A percentile compares a stretch with the other conserved stretches of the same genome.
Evolutionary conservation across 2,113 vertebrate genomes (phyloP).

Genomic region (Mustela lutreola): DNA sequence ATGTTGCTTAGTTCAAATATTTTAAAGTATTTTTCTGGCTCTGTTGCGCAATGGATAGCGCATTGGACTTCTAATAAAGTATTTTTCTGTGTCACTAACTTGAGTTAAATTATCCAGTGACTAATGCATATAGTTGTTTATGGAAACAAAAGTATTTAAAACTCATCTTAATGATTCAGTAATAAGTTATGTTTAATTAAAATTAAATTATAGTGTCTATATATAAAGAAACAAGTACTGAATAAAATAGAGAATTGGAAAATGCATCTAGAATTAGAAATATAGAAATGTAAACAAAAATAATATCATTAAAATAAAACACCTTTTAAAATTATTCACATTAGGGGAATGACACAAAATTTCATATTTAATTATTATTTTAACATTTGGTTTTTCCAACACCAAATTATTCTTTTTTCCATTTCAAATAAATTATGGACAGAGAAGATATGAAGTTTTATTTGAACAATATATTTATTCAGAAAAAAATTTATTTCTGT

Average conservation of each 20-base stretch:
- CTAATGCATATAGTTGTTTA: neutral
- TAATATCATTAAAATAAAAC: neutral
- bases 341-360: neutral
- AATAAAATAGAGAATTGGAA: neutral
- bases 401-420: neutral
- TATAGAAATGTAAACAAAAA: neutral
- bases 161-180: neutral
- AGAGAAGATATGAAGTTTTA: neutral
- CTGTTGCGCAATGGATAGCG: too few species aligned
- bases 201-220: neutral
- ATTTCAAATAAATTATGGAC: neutral
- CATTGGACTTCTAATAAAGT: too few species aligned
- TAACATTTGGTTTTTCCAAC: neutral
- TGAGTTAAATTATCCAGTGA: neutral
- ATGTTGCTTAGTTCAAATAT: neutral
- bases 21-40: neutral
- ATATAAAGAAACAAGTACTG: neutral
- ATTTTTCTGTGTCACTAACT: neutral
- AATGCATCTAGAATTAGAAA: neutral
- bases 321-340: neutral
- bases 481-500: neutral
- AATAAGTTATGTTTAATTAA: neutral
- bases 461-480: neutral
- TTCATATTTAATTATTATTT: neutral
- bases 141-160: neutral